Conservation (phyloP, 2,888 invertebrate genomes). For the Blastobasis lacticolella region DNA sequence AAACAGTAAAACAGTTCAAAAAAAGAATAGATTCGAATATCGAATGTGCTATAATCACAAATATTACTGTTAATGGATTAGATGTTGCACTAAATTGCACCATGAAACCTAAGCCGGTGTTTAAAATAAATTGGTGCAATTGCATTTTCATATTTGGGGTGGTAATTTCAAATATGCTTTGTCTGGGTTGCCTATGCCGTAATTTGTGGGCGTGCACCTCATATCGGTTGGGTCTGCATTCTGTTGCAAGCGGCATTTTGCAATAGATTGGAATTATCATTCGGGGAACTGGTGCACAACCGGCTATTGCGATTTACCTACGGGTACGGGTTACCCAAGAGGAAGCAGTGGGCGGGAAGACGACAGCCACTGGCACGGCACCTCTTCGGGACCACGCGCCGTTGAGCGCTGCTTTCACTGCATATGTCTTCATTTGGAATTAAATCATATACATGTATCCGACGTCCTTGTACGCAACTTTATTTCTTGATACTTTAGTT, state of each 20-base stretch:
- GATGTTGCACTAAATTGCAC: not conserved
- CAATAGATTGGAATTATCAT: slow-evolving; percentile 70
- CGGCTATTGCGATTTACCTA: slow-evolving; percentile 38
- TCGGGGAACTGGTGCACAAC: slow-evolving; percentile 69
- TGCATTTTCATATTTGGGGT: not conserved
- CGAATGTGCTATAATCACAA: too few relatives aligned
- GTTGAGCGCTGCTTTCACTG: too few relatives aligned
- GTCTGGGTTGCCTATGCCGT: slow-evolving; percentile 14
- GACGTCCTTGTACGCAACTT: too few relatives aligned
- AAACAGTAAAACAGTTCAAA: too few relatives aligned
- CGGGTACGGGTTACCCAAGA: slow-evolving; percentile 36
- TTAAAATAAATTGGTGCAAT: not conserved
- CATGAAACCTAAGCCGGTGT: not conserved
- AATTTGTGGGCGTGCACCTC: slow-evolving; percentile 63
- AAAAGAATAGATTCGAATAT: too few relatives aligned
- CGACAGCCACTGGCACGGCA: not conserved
- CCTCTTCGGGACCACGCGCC: too few relatives aligned
- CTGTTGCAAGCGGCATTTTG: slow-evolving; percentile 55
- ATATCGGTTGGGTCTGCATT: slow-evolving; percentile 59
- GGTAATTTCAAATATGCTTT: not conserved
- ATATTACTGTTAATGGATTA: not conserved
- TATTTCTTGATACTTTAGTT: too few relatives aligned
- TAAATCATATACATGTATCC: too few relatives aligned
- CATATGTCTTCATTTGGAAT: too few relatives aligned
- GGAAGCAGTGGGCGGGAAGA: slow-evolving; percentile 57